Conservation (phyloP, 2,888 invertebrate species). For the Vesta saturnalis region DNA sequence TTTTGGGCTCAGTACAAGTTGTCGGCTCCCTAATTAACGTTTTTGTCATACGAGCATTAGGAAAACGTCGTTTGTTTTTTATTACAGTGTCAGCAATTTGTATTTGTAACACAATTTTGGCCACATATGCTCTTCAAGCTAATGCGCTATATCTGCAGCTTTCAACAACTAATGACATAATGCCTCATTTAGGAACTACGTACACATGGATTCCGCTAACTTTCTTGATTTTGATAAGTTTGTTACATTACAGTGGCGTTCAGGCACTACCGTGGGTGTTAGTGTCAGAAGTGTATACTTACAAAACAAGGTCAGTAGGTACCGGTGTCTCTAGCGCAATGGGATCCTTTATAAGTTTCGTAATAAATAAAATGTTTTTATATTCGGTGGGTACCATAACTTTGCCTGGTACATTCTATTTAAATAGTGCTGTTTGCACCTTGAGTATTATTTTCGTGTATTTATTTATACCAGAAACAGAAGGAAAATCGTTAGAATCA, state of each 20-base stretch:
- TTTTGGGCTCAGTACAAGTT: constrained; percentile 76
- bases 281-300: constrained; percentile 80
- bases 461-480: constrained; percentile 82
- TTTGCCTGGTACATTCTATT: constrained; percentile 77
- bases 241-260: constrained; percentile 76
- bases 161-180: background rate
- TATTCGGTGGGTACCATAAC: constrained; percentile 71
- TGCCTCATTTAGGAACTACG: background rate
- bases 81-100: constrained; percentile 70
- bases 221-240: constrained; percentile 72
- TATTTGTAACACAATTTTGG: background rate
- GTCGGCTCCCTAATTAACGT: constrained; percentile 74
- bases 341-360: constrained; percentile 80
- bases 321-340: constrained; percentile 78
- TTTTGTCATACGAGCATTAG: constrained; percentile 73
- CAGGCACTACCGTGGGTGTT: constrained; percentile 82
- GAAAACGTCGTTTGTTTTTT: constrained; percentile 75
- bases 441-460: constrained; percentile 72
- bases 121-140: background rate
- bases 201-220: constrained; percentile 73
- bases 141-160: background rate
- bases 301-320: constrained; percentile 74
- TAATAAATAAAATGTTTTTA: constrained; percentile 79
- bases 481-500: constrained; percentile 77
- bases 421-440: constrained; percentile 73